Percentiles rank a stretch among this genome's conserved stretches.
These are phyloP conservation scores for Cephalotes varians DNA, from an alignment of 2,888 invertebrate species.

Conservation along the genomic window DNA sequence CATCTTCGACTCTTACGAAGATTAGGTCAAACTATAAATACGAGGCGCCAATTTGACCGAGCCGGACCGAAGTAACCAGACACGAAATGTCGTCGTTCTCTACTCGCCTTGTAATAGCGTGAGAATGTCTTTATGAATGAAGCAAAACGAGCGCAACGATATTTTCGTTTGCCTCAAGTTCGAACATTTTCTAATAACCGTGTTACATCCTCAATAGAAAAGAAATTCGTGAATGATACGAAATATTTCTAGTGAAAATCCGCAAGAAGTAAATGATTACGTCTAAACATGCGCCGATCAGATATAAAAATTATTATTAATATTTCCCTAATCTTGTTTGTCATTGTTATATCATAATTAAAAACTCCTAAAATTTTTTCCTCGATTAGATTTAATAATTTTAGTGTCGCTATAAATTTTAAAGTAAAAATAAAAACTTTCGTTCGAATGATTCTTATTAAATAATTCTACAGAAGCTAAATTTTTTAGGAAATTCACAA, in stretches of 20 bases:
- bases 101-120: slow-evolving; percentile 58
- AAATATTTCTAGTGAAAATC: neutral
- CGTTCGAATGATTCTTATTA: neutral
- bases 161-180: neutral
- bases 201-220: neutral
- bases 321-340: neutral
- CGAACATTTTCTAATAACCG: neutral
- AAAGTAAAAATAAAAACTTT: neutral
- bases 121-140: slow-evolving; percentile 31
- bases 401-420: neutral
- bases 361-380: neutral
- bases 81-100: slow-evolving; percentile 25
- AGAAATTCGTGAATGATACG: neutral
- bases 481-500: neutral
- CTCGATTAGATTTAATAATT: neutral
- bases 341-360: neutral
- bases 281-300: neutral
- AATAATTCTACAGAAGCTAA: neutral
- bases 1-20: slow-evolving; percentile 52
- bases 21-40: slow-evolving; percentile 80
- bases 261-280: neutral
- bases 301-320: neutral
- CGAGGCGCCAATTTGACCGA: slow-evolving; percentile 75
- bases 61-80: slow-evolving; percentile 57
- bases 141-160: neutral